Percentiles rank a stretch among this genome's conserved stretches.
These are phyloP conservation scores for Rhagium mordax DNA, from an alignment of 2,888 invertebrate species.

Conservation along the genomic window DNA sequence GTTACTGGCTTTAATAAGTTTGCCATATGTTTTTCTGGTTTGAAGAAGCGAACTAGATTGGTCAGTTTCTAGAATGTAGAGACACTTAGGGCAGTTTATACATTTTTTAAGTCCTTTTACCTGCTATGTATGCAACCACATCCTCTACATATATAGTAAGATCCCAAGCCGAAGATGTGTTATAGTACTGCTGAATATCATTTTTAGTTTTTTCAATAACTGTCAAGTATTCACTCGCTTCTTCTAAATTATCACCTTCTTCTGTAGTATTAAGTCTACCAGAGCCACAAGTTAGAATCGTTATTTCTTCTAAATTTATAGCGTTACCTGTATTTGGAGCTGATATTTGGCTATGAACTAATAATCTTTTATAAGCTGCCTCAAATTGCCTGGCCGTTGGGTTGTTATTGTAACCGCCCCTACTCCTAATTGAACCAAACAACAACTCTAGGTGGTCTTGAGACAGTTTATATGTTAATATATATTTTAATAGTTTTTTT, in stretches of 20 bases:
- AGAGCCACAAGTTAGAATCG: slow-evolving; percentile 26
- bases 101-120: slow-evolving; percentile 38
- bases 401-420: slow-evolving; percentile 37
- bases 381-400: slow-evolving; percentile 34
- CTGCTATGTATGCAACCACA: slow-evolving; percentile 38
- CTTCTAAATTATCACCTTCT: background rate
- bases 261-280: background rate
- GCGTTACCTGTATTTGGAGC: slow-evolving; percentile 35
- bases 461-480: slow-evolving; percentile 33
- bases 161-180: too few species aligned
- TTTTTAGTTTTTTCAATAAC: background rate
- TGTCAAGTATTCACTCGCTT: slow-evolving; percentile 5
- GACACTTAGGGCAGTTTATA: slow-evolving; percentile 28
- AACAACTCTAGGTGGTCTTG: slow-evolving; percentile 37
- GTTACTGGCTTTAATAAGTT: slow-evolving; percentile 26
- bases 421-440: slow-evolving; percentile 35
- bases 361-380: slow-evolving; percentile 26
- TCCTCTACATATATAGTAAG: slow-evolving; percentile 35
- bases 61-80: slow-evolving; percentile 22
- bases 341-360: slow-evolving; percentile 26
- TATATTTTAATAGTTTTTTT: slow-evolving; percentile 28
- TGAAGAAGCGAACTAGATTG: slow-evolving; percentile 33
- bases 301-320: slow-evolving; percentile 28
- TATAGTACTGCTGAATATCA: background rate
- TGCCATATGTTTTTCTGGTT: slow-evolving; percentile 38